Evolutionary conservation across 2,797 vertebrate genomes (phyloP).

Genomic region (Pygocentrus nattereri): DNA sequence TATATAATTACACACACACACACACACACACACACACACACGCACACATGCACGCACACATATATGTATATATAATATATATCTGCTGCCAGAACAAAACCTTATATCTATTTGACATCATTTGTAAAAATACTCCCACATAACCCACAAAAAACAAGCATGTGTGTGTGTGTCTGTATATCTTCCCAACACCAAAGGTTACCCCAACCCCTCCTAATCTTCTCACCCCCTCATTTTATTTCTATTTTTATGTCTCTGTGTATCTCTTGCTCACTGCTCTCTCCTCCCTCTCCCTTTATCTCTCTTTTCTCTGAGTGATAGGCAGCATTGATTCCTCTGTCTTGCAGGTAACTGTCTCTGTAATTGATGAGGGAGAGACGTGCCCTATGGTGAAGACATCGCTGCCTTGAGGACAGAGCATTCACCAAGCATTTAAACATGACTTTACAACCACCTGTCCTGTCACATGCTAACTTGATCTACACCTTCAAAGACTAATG

Average conservation of each 20-base stretch:
- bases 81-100: no score
- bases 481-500: slow-evolving; percentile 45
- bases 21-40: no score
- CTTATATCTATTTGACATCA: no score
- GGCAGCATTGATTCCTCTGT: slow-evolving; percentile 54
- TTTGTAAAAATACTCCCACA: no score
- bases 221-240: background rate
- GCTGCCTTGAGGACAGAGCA: slow-evolving; percentile 30
- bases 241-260: slow-evolving; percentile 6
- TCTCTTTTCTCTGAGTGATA: slow-evolving; percentile 47
- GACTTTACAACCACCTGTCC: slow-evolving; percentile 33
- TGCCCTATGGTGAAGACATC: slow-evolving; percentile 49
- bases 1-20: no score
- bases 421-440: slow-evolving; percentile 57
- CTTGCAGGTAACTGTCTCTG: slow-evolving; percentile 41
- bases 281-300: slow-evolving; percentile 5
- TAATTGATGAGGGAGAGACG: slow-evolving; percentile 59
- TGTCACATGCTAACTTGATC: slow-evolving; percentile 48
- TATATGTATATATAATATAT: no score
- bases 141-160: no score
- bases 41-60: no score
- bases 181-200: background rate
- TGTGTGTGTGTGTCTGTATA: background rate
- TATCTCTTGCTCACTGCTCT: background rate
- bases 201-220: slow-evolving; percentile 4